Base-by-base conservation (phyloP, 2,113 vertebrate species). In the Dromiciops gliroides region DNA sequence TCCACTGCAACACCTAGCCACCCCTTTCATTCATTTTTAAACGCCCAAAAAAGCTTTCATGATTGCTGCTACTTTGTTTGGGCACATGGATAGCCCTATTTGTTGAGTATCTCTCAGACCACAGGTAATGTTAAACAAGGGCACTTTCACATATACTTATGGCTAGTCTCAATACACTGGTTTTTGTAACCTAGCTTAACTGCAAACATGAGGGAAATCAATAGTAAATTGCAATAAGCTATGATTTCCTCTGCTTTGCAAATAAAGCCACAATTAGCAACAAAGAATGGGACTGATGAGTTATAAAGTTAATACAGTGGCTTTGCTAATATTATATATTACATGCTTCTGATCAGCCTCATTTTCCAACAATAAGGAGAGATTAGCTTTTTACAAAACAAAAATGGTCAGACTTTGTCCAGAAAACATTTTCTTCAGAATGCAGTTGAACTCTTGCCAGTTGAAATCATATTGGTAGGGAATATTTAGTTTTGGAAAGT, bases 121-220 rank as follows among this genome's bases (percentile, higher is more conserved):
- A 14, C 3, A n/a, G 60, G 8, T 48, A 14, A 8, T 16, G 47
- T 75, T 67, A 28, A n/a, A 48, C 11, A 22, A 31, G 31, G 6
- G 92, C 16, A 24, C 0, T 31, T 28, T 22, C 9, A 26, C 11
- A 51, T 0, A 0, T 22, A 8, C 67, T 16, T 91, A 16, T 11
- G 4, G 93, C 3, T 6, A 0, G 50, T 67, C 89, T 7, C 60
- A 89, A 23, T 89, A 75, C 0, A 8, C 0, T 12, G 53, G 50
- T 47, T 56, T 47, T 11, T 25, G 48, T 24, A 6, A 23, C 47
- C 4, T 0, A 0, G 37, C 8, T 0, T 0, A 4, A 52, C 5
- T 26, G 50, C 89, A 60, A 44, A 44, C 6, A 44, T 2, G 19
- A 50, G 47, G 51, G 19, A 48, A 93, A 11, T 44, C 12, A 24